Conservation (phyloP, 2,797 vertebrate species). For the Erithacus rubecula region DNA sequence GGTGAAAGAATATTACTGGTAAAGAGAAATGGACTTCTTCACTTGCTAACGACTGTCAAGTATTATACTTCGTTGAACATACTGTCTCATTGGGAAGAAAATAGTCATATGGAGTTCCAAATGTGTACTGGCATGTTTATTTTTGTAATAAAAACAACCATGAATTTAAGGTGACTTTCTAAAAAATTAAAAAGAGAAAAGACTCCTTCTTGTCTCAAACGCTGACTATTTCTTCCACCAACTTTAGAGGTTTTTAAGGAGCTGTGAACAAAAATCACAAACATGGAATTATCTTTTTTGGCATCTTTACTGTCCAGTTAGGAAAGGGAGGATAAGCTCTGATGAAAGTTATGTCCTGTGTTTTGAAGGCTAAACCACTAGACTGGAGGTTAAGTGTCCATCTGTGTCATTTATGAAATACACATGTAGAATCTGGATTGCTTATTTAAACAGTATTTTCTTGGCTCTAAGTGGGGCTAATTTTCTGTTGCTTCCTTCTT, state of each 20-base stretch:
- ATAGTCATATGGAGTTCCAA: slow-evolving; percentile 37
- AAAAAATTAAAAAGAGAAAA: background rate
- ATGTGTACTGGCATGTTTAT: slow-evolving; percentile 48
- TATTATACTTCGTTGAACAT: slow-evolving; percentile 41
- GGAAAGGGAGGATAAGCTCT: slow-evolving; percentile 5
- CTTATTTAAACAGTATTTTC: slow-evolving; percentile 44
- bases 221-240: background rate
- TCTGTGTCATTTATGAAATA: slow-evolving; percentile 6
- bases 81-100: slow-evolving; percentile 47
- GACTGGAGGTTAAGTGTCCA: background rate
- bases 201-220: background rate
- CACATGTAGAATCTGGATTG: background rate
- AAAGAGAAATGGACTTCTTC: slow-evolving; percentile 52
- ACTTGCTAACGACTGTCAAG: slow-evolving; percentile 68
- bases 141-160: slow-evolving; percentile 44
- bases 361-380: slow-evolving; percentile 22
- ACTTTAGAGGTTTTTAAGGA: background rate
- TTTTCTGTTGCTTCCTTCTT: slow-evolving; percentile 32
- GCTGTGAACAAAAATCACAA: background rate
- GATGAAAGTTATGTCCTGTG: slow-evolving; percentile 1
- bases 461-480: background rate
- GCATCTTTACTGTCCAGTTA: background rate
- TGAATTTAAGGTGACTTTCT: slow-evolving; percentile 21
- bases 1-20: slow-evolving; percentile 64
- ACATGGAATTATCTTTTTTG: background rate